Evolutionary conservation across 2,888 invertebrate species (phyloP), one percentile per base, ranked within the genome.

Genomic region (Syritta pipiens): DNA sequence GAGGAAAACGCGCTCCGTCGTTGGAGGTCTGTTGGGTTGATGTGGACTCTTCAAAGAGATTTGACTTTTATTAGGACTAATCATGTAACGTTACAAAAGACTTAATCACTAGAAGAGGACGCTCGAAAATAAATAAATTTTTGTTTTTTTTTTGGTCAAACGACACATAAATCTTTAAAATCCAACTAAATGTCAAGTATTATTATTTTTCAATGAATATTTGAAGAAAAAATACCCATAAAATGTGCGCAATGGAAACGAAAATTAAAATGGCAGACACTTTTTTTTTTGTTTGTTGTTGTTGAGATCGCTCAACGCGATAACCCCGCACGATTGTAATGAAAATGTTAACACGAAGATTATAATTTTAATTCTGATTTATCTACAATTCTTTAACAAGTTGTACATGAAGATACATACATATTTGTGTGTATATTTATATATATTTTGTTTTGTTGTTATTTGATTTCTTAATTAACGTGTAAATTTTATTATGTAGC

Each of bases 261-360:
- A n/a, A n/a, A n/a, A n/a, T n/a, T n/a, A n/a, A n/a, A n/a, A n/a
- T n/a, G 4, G 35, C 35, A 5, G 12, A 4, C 37, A 17, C 17
- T 17, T 3, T 17, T 17, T 14, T 2, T 14, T 2, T 7, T 17
- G 32, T 6, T 9, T 5, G 32, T 9, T 7, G 17, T 32, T 32
- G 32, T 12, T 30, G 0, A 59, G 75, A 67, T 75, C 26, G 40
- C 59, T 22, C 7, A 19, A 12, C 4, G 6, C 46, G 75, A 62
- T 76, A 76, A 51, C 75, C 53, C 55, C 48, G 20, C 75, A 67
- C 55, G 67, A 62, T 26, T 49, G 19, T 55, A 68, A 60, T 75
- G 40, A 60, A 75, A 46, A 67, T 75, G 75, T 67, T 75, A 55
- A 75, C 75, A 75, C 37, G 53, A 32, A 60, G 75, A 67, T 75